Percentiles rank a stretch among this genome's conserved stretches.
These are phyloP conservation scores for Alentia gelatinosa DNA, from an alignment of 2,888 invertebrate genomes.

Conservation along the genomic window DNA sequence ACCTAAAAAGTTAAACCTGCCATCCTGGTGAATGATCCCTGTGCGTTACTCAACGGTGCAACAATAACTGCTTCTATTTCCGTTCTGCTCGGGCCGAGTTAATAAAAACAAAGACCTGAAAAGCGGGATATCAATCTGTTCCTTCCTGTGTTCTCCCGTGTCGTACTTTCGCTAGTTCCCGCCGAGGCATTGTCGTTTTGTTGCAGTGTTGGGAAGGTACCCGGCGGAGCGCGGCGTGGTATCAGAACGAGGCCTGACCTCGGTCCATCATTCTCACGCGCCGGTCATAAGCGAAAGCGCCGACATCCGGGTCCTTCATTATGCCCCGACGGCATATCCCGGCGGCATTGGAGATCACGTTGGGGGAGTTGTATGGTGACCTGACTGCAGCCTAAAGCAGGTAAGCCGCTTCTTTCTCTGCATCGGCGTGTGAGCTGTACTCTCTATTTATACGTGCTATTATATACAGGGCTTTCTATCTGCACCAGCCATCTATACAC, in stretches of 20 bases:
- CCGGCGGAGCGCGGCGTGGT: constrained; percentile 2
- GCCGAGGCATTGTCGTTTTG: neutral
- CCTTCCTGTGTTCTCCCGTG: neutral
- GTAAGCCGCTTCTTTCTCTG: neutral
- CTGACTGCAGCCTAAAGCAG: neutral
- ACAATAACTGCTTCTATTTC: neutral
- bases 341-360: neutral
- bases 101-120: neutral
- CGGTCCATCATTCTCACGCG: constrained; percentile 34
- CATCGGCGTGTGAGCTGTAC: too few relatives aligned
- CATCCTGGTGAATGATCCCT: neutral
- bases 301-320: neutral
- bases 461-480: too few relatives aligned
- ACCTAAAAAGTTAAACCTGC: too few relatives aligned
- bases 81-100: neutral
- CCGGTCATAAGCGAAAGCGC: neutral
- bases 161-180: neutral
- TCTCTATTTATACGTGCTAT: too few relatives aligned
- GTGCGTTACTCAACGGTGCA: neutral
- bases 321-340: neutral
- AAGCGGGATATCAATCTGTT: neutral
- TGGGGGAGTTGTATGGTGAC: neutral
- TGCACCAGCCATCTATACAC: too few relatives aligned
- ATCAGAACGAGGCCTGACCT: constrained; percentile 13
- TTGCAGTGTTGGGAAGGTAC: neutral